Evolutionary conservation across 2,888 invertebrate species (phyloP).

Genomic region (Notodonta ziczac): DNA sequence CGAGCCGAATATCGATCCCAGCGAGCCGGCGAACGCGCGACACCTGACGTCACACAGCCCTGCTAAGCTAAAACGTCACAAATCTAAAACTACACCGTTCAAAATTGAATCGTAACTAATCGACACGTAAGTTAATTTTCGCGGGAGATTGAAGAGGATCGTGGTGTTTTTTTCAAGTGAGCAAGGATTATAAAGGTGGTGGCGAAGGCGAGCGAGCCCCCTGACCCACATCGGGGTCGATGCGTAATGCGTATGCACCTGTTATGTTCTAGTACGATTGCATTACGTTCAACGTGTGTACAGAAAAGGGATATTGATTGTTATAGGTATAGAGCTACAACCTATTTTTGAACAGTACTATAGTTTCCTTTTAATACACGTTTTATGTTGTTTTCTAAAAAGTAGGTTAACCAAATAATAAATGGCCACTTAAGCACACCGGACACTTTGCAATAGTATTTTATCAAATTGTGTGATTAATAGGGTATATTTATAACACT

Average conservation of each 20-base stretch:
- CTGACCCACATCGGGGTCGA: conserved; percentile 75
- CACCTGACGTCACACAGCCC: conserved; percentile 69
- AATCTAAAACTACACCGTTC: conserved; percentile 1
- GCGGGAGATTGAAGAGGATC: conserved; percentile 1
- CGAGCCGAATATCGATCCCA: conserved; percentile 67
- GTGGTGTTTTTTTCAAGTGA: conserved; percentile 21
- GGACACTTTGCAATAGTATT: too few relatives aligned
- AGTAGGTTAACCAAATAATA: too few relatives aligned
- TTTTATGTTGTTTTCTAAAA: too few relatives aligned
- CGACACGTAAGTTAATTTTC: neutral
- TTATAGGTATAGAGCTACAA: neutral
- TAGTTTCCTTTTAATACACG: too few relatives aligned
- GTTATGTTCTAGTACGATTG: conserved; percentile 43
- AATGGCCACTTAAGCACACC: too few relatives aligned
- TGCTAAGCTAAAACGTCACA: conserved; percentile 24
- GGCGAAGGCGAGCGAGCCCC: conserved; percentile 55
- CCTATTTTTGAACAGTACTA: neutral
- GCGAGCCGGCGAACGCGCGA: conserved; percentile 69
- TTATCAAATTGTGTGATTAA: too few relatives aligned
- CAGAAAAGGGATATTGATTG: neutral
- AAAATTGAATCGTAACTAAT: conserved; percentile 29
- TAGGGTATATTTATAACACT: too few relatives aligned
- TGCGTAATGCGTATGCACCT: conserved; percentile 76
- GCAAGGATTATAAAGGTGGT: conserved; percentile 40
- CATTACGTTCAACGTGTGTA: conserved; percentile 31